Evolutionary conservation across 2,888 invertebrate genomes (phyloP).

Genomic region (Heliconius sara): DNA sequence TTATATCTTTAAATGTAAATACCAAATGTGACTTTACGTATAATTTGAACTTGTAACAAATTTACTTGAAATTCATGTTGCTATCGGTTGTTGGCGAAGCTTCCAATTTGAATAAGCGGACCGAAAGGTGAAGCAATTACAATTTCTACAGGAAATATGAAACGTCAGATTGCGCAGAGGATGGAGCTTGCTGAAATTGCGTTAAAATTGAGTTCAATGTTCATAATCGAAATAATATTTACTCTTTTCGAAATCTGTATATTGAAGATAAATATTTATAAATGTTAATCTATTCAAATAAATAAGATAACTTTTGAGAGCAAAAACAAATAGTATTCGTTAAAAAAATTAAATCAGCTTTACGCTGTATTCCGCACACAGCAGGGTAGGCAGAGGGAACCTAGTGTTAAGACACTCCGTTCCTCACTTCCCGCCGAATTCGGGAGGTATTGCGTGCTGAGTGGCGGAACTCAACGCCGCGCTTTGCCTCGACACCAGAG

Average conservation of each 20-base stretch:
- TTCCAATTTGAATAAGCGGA: constrained; percentile 51
- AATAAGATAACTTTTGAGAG: too few species aligned
- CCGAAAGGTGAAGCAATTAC: constrained; percentile 56
- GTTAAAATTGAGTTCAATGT: constrained; percentile 34
- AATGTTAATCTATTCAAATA: not conserved
- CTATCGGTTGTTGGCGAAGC: constrained; percentile 28
- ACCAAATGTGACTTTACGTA: not conserved
- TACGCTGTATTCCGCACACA: too few species aligned
- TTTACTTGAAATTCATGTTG: constrained; percentile 17
- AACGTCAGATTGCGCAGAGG: constrained; percentile 51
- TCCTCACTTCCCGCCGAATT: too few species aligned
- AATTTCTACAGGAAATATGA: constrained; percentile 58
- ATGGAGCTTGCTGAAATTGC: constrained; percentile 45
- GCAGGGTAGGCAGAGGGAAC: too few species aligned
- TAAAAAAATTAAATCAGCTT: too few species aligned
- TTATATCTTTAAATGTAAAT: not conserved
- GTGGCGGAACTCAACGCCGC: too few species aligned
- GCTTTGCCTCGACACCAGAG: too few species aligned
- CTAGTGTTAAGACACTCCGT: too few species aligned
- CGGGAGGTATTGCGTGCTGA: too few species aligned
- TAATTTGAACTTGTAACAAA: not conserved
- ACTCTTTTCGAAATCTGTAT: constrained; percentile 1
- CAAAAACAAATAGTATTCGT: too few species aligned
- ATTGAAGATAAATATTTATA: not conserved
- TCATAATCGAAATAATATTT: constrained; percentile 25